Base-by-base conservation (phyloP, 2,113 vertebrate species). In the crab-eating macaque (Macaca fascicularis) region DNA sequence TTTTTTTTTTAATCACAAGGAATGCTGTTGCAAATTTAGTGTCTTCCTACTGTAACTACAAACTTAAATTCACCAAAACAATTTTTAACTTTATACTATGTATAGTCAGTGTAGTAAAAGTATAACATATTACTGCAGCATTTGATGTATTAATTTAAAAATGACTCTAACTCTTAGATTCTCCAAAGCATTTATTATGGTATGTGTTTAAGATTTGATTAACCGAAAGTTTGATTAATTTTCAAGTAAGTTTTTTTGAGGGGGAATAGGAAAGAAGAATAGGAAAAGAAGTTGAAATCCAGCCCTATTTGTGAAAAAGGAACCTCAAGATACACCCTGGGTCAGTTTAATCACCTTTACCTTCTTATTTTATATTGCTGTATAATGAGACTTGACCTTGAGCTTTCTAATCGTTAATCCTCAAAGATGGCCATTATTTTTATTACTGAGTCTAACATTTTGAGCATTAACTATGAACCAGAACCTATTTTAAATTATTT, bases 61-160 rank as follows among this genome's bases (percentile, higher is more conserved):
- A 86, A 67, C 10, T 52, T 52, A 74, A 93, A 38, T 67, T 89
- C 45, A 67, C 74, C 93, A n/a, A 81, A 94, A 93, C 85, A 50
- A 17, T 59, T 79, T 79, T 92, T 72, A 89, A 81, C 32, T 59
- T 75, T 83, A 78, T 94, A 38, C 45, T 81, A 30, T 67, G 0
- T 25, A 12, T 83, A 55, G 38, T 76, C 22, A 78, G 19, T 38
- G 61, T 64, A 64, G 27, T 69, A 52, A 35, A 94, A 48, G 79
- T 45, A 83, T 61, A 78, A 96, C 78, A 74, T 5, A 85, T 35
- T 52, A 76, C 27, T 89, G 20, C 1, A 57, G 1, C 40, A 59
- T 70, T 84, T 92, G 59, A 59, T 61, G 23, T 80, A 81, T 59
- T 91, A 57, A 81, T 95, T 43, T 69, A n/a, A 84, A 80, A 74